phyloP scores from a whole-genome alignment of 2,113 vertebrate genomes.

The Ammodramus savannarum region DNA sequence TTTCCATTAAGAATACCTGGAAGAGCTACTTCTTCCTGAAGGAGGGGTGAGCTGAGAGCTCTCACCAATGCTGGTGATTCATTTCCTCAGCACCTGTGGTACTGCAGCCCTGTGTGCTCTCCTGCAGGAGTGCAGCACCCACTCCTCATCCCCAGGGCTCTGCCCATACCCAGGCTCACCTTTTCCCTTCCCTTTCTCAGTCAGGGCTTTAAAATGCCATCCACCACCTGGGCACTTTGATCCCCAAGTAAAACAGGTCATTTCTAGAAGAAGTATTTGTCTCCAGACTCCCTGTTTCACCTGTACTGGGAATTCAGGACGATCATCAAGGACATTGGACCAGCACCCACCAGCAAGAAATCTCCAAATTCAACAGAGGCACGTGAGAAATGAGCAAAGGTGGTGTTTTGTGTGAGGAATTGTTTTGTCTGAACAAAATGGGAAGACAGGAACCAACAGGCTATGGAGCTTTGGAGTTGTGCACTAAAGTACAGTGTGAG shows the following conservation, averaged over 20 bases:
- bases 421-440: background rate
- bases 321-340: background rate
- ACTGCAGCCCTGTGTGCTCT: background rate
- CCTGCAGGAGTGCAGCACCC: background rate
- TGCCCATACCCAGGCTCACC: fast-evolving
- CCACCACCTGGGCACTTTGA: background rate
- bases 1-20: background rate
- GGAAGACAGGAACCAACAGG: background rate
- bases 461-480: background rate
- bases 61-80: background rate
- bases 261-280: background rate
- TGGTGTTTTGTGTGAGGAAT: background rate
- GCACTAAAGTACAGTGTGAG: background rate
- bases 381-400: background rate
- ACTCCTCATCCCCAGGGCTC: background rate
- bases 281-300: background rate
- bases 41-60: background rate
- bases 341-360: background rate
- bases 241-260: background rate
- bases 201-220: background rate
- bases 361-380: background rate
- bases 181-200: background rate
- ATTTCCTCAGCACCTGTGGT: background rate
- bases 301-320: background rate
- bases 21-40: background rate